Evolutionary conservation across 2,113 vertebrate genomes (phyloP), one percentile per base, ranked within the genome.

Genomic region (Podilymbus podiceps): DNA sequence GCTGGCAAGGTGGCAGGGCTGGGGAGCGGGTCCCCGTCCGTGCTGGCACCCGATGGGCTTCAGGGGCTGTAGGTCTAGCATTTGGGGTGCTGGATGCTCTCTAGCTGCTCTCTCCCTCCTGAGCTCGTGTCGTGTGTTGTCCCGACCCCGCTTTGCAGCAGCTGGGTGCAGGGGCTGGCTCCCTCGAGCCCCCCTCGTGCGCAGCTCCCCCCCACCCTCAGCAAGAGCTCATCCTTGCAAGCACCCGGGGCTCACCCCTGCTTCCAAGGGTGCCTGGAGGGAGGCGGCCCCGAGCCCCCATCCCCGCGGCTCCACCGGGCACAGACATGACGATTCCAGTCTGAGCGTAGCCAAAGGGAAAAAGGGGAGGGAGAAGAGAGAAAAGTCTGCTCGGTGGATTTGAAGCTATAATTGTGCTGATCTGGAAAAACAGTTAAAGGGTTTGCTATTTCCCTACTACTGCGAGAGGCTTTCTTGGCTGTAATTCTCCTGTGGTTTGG

Each of bases 361-460:
- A 31, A 66, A 35, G 35, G 85, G 69, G 59, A 42, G n/a, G 16
- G 55, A 66, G 62, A 58, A 60, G 21, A 38, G 38, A 38, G 67
- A 64, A 46, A 77, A 76, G 86, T 93, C 88, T 59, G 69, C 76
- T 12, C 1, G 30, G 66, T 44, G 92, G 88, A 68, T 75, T 72
- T 91, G 13, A 35, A 87, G 89, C 92, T 68, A 19, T 86, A 64
- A 92, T 81, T 95, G 95, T 83, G 95, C 93, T 90, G 96, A 87
- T 93, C 97, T 97, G 97, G 95, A 96, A 97, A 97, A 97, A 91
- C 94, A 90, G 69, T 97, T 94, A 59, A 60, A 77, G 55, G 84
- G 53, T 52, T 91, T 77, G 87, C 94, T 86, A 8, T 66, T 85
- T 92, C 93, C 76, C 83, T 50, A 66, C 95, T 93, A 49, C 91